Evolutionary conservation across 2,113 vertebrate genomes (phyloP).

Genomic region (Vidua macroura): DNA sequence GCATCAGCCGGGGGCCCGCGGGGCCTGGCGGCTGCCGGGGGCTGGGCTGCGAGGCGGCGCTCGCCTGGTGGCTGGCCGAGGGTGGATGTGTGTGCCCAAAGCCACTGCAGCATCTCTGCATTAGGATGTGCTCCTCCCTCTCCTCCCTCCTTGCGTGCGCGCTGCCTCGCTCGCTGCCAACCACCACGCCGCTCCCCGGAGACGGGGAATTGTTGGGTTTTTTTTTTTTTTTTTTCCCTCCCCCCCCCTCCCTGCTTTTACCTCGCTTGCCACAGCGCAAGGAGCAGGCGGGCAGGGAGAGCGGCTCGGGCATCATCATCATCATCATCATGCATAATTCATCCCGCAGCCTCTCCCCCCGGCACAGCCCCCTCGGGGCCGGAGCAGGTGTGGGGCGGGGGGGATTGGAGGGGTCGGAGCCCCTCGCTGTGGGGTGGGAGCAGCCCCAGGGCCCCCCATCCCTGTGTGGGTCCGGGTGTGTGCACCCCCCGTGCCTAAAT

Average conservation of each 20-base stretch:
- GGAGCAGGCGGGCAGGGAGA: constrained; percentile 44
- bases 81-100: constrained; percentile 62
- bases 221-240: neutral
- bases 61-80: constrained; percentile 54
- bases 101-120: constrained; percentile 84
- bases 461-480: neutral
- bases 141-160: constrained; percentile 59
- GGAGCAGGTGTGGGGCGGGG: neutral
- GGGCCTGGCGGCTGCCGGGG: neutral
- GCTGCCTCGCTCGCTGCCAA: constrained; percentile 63
- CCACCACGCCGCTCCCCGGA: constrained; percentile 37
- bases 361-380: neutral
- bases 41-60: neutral
- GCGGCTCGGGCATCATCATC: neutral
- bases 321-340: constrained; percentile 44
- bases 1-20: neutral
- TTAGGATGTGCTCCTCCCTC: constrained; percentile 82
- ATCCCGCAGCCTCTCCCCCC: neutral
- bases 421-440: neutral
- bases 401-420: neutral
- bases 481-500: rapidly evolving
- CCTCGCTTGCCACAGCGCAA: constrained; percentile 70
- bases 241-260: neutral
- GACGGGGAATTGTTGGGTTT: neutral
- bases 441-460: neutral